Percentiles rank a stretch among this genome's conserved stretches.
phyloP scores from a whole-genome alignment of 2,888 invertebrate species.

The Lasioglossum leucozonium region DNA sequence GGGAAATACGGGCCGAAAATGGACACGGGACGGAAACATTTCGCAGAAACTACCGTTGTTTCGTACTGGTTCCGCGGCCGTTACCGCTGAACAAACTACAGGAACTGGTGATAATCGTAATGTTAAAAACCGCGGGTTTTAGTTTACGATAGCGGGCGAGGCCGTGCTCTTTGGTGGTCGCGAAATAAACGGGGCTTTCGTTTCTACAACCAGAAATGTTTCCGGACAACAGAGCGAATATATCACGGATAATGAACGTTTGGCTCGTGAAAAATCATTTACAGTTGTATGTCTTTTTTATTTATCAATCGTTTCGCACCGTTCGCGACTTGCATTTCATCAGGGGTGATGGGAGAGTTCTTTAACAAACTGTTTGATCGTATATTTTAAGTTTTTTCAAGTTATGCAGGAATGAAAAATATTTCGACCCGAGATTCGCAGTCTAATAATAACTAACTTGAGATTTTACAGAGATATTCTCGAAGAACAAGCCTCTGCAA shows the following conservation, averaged over 20 bases:
- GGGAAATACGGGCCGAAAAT: conserved; percentile 24
- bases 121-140: background rate
- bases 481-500: no score
- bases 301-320: background rate
- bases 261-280: background rate
- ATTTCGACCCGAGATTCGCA: no score
- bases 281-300: background rate
- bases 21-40: background rate
- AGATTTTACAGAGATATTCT: no score
- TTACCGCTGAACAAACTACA: background rate
- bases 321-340: background rate
- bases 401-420: no score
- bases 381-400: no score
- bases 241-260: background rate
- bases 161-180: background rate
- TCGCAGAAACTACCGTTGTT: background rate
- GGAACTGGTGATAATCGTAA: background rate
- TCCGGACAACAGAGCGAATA: background rate
- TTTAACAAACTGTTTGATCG: background rate
- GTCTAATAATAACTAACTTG: no score
- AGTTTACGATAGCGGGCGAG: background rate
- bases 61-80: background rate
- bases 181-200: background rate
- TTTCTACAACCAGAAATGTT: background rate
- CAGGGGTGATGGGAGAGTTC: background rate